Evolutionary conservation across 1,140 invertebrate species (phyloP), one percentile per base, ranked within the genome.

Genomic region (Trachymyrmex septentrionalis): DNA sequence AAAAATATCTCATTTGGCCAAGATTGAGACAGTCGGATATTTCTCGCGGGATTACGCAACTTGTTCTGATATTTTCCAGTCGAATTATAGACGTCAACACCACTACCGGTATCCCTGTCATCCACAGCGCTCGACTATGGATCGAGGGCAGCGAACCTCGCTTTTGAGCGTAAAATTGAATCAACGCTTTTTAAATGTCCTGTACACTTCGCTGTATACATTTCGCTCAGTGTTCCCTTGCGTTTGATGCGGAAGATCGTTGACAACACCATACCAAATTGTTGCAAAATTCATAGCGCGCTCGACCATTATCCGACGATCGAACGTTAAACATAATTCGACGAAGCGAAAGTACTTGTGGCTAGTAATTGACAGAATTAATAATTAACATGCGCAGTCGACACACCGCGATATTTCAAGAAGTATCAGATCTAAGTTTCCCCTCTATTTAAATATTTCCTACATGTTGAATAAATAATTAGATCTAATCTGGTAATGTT

Each of bases 81-180:
- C 89, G 82, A 91, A 90, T 91, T 90, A 91, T 89, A 88, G 78
- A 91, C 89, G 90, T 91, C 90, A 91, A 90, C 89, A 90, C 78
- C 90, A 90, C 72, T 69, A 61, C 38, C 72, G 89, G 84, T 85
- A 86, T 90, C 77, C 86, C 90, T 91, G 90, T 91, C 90, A 91
- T 91, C 77, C 89, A 86, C 90, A 91, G 87, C 21, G 75, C 48
- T 34, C 77, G 78, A 55, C 63, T 78, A 90, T 85, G 89, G 82
- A 88, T 88, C 77, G 86, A 76, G 89, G 84, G 73, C 87, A 90
- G 73, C 86, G 72, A 63, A 53, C 50, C 77, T 90, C 87, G 86
- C 88, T 90, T 91, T 88, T 88, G 89, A 86, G 75, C 89, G 90
- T 90, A 91, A 91, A 91, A 91, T 91, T 86, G 87, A 88, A 91